phyloP scores from a whole-genome alignment of 1,140 invertebrate species.

The Meloidogyne hapla region DNA sequence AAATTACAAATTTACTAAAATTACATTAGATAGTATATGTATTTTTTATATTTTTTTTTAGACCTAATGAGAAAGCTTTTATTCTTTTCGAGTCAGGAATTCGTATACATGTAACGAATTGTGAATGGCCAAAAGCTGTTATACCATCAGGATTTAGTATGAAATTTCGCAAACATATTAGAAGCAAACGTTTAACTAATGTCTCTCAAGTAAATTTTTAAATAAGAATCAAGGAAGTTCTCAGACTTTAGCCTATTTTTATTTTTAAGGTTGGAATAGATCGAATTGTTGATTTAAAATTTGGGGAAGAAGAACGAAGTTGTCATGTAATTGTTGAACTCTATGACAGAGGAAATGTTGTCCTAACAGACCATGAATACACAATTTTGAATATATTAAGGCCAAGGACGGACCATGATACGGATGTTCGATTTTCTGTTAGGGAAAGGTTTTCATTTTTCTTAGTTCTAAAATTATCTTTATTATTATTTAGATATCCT shows the following conservation, averaged over 20 bases:
- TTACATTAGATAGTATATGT: no score
- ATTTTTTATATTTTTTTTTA: slow-evolving; percentile 48
- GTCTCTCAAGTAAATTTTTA: slow-evolving; percentile 64
- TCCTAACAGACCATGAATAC: slow-evolving; percentile 86
- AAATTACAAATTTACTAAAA: no score
- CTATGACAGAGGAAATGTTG: slow-evolving; percentile 93
- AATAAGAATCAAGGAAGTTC: background rate
- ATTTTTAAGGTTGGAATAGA: slow-evolving; percentile 74
- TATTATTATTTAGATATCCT: slow-evolving; percentile 50
- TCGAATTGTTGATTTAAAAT: slow-evolving; percentile 85
- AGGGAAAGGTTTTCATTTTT: slow-evolving; percentile 73
- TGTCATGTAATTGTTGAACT: slow-evolving; percentile 94
- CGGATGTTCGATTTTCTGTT: slow-evolving; percentile 86
- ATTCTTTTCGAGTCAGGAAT: slow-evolving; percentile 90
- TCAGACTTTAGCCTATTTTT: background rate
- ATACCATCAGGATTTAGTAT: slow-evolving; percentile 93
- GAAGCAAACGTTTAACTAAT: slow-evolving; percentile 76
- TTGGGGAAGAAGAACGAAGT: slow-evolving; percentile 85
- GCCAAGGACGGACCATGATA: slow-evolving; percentile 82
- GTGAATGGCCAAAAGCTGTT: slow-evolving; percentile 97
- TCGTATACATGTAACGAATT: slow-evolving; percentile 86
- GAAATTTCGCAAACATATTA: slow-evolving; percentile 97
- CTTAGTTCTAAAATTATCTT: no score
- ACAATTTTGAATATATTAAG: slow-evolving; percentile 88
- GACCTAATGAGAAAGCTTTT: slow-evolving; percentile 75